phyloP scores from a whole-genome alignment of 2,888 invertebrate species.

The Phengaris arion region DNA sequence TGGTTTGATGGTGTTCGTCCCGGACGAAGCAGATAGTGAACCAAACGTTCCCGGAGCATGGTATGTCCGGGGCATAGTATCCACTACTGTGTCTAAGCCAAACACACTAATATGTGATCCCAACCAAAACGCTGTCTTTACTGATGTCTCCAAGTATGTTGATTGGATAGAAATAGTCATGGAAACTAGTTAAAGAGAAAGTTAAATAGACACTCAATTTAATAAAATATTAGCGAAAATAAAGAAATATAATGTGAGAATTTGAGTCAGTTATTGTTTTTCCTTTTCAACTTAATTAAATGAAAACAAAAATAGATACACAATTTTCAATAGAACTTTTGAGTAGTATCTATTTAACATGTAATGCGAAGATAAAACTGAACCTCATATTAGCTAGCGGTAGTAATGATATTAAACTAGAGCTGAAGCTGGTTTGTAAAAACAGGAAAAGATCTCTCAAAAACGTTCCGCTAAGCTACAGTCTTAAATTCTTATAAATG shows the following conservation, averaged over 20 bases:
- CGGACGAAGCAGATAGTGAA: slow-evolving; percentile 41
- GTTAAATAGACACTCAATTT: background rate
- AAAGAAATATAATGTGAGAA: too few species aligned
- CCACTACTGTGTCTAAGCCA: slow-evolving; percentile 43
- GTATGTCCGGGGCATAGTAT: slow-evolving; percentile 53
- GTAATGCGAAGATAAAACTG: too few species aligned
- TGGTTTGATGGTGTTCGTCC: slow-evolving; percentile 59
- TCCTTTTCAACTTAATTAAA: too few species aligned
- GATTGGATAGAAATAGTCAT: slow-evolving; percentile 46
- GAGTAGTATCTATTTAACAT: too few species aligned
- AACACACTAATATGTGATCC: slow-evolving; percentile 60
- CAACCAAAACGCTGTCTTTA: slow-evolving; percentile 62
- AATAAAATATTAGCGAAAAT: background rate
- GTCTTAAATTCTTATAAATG: slow-evolving; percentile 4
- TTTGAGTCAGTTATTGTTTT: too few species aligned
- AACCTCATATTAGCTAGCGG: background rate
- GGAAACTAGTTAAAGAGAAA: background rate
- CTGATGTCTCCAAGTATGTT: slow-evolving; percentile 55
- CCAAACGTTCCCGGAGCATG: slow-evolving; percentile 46
- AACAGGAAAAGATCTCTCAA: background rate
- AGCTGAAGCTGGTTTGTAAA: background rate
- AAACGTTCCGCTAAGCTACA: background rate
- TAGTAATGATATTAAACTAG: background rate
- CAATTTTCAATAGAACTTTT: too few species aligned
- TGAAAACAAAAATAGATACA: too few species aligned